phyloP scores from a whole-genome alignment of 2,888 invertebrate genomes.

The Shargacucullia verbasci region DNA sequence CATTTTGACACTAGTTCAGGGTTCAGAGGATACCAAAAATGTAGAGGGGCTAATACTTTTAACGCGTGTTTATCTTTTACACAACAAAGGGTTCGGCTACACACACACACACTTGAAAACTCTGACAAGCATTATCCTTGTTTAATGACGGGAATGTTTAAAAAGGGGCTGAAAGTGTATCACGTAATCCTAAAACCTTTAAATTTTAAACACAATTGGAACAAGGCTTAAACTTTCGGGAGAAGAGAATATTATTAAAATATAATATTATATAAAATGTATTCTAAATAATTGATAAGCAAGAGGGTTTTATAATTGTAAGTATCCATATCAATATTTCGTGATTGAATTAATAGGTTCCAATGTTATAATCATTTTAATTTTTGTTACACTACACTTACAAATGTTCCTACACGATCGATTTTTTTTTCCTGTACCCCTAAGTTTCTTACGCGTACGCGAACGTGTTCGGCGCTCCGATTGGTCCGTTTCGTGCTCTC shows the following conservation, averaged over 20 bases:
- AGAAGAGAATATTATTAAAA: background rate
- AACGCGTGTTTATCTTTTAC: conserved; percentile 36
- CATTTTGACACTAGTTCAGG: conserved; percentile 22
- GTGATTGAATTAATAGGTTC: too few species aligned
- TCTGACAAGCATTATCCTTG: conserved; percentile 44
- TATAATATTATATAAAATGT: too few species aligned
- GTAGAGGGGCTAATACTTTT: conserved; percentile 32
- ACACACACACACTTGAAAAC: conserved; percentile 28
- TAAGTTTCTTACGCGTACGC: too few species aligned
- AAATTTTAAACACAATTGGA: conserved; percentile 35
- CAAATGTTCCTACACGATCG: too few species aligned
- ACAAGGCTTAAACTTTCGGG: conserved; percentile 17
- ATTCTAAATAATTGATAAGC: background rate
- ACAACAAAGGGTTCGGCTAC: conserved; percentile 24
- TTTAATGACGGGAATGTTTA: conserved; percentile 43
- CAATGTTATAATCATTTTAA: too few species aligned
- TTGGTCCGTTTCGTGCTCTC: too few species aligned
- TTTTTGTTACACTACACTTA: too few species aligned
- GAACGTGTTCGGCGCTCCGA: too few species aligned
- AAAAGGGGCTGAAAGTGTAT: conserved; percentile 27
- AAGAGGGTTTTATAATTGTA: conserved; percentile 11
- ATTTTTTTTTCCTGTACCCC: too few species aligned
- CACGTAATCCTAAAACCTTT: conserved; percentile 44
- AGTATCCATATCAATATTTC: too few species aligned
- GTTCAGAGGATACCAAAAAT: conserved; percentile 15